Percentiles rank a stretch among this genome's conserved stretches.
Evolutionary conservation across 2,888 invertebrate species (phyloP).

Genomic region (Mycalesis mineus): DNA sequence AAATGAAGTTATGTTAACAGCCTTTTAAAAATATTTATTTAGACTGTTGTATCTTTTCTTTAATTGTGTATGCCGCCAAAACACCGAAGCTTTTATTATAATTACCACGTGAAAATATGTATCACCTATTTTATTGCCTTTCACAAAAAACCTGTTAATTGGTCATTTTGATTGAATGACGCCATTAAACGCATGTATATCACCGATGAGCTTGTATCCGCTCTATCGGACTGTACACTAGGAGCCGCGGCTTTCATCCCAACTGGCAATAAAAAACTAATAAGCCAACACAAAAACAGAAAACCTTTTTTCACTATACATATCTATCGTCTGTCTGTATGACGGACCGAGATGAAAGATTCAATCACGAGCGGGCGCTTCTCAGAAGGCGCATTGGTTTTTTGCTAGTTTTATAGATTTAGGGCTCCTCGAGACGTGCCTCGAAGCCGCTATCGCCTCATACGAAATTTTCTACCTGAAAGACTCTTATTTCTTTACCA

Average conservation of each 20-base stretch:
- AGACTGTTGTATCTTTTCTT: no score
- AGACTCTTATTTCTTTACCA: not conserved
- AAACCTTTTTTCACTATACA: constrained; percentile 48
- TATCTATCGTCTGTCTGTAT: constrained; percentile 39
- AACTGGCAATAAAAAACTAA: constrained; percentile 45
- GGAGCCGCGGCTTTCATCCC: constrained; percentile 23
- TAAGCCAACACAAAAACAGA: constrained; percentile 46
- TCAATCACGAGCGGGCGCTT: constrained; percentile 66
- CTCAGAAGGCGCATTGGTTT: constrained; percentile 54
- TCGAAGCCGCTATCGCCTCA: constrained; percentile 22
- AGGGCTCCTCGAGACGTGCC: constrained; percentile 42
- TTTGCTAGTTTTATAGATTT: constrained; percentile 48
- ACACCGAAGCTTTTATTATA: constrained; percentile 1
- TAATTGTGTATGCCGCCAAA: not conserved
- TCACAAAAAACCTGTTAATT: constrained; percentile 11
- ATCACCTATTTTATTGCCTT: constrained; percentile 9
- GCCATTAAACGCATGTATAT: constrained; percentile 12
- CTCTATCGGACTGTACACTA: constrained; percentile 9
- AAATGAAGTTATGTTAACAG: no score
- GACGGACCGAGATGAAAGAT: constrained; percentile 60
- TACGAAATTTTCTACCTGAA: not conserved
- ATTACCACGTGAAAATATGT: not conserved
- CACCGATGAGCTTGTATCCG: constrained; percentile 7
- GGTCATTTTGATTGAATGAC: not conserved
- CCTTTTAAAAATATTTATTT: no score